phyloP scores from a whole-genome alignment of 2,113 vertebrate species.

The Axis porcinus region DNA sequence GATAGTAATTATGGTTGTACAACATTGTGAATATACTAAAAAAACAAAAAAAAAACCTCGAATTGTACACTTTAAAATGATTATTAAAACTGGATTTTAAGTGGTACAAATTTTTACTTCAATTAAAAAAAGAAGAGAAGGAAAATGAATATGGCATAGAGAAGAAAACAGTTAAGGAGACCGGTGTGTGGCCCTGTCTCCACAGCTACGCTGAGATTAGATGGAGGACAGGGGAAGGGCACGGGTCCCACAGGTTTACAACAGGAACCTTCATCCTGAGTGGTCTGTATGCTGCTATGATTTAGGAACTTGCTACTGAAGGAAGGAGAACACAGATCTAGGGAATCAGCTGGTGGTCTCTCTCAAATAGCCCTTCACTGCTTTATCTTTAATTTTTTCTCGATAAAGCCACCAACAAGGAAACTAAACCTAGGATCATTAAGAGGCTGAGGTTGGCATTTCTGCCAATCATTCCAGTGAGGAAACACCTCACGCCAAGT shows the following conservation, averaged over 20 bases:
- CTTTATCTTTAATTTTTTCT: neutral
- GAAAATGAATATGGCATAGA: neutral
- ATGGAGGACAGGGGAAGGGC: rapidly evolving
- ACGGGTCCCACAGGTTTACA: rapidly evolving
- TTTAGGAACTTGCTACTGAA: neutral
- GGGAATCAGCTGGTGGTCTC: neutral
- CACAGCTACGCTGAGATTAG: neutral
- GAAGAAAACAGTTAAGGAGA: neutral
- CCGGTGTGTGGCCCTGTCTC: rapidly evolving
- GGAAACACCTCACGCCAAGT: neutral
- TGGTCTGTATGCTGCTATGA: neutral
- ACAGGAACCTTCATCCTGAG: neutral
- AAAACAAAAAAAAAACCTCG: no score
- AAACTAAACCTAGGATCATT: neutral
- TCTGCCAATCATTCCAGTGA: neutral
- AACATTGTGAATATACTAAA: neutral
- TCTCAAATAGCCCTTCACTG: neutral
- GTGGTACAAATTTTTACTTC: neutral
- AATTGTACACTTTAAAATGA: neutral
- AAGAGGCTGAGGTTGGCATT: neutral
- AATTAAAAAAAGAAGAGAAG: neutral
- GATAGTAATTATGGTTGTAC: neutral
- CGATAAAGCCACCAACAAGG: neutral
- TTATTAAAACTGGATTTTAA: neutral
- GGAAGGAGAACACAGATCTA: neutral